A percentile compares a stretch with the other conserved stretches of the same genome.
phyloP scores from a whole-genome alignment of 2,113 vertebrate genomes.

The Siniperca chuatsi region DNA sequence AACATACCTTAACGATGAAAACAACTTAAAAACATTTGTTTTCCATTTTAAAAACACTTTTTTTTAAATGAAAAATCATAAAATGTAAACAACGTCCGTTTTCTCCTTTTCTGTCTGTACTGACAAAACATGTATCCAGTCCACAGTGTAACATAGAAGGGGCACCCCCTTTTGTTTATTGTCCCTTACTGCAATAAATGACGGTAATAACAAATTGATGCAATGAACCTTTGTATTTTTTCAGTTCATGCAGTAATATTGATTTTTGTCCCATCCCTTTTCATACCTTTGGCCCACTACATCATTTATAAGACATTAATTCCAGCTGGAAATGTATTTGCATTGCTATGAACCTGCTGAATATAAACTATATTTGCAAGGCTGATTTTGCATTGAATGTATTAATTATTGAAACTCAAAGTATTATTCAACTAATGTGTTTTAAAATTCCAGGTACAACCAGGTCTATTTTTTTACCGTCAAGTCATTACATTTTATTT shows the following conservation, averaged over 20 bases:
- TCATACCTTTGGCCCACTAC: background rate
- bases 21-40: background rate
- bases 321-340: background rate
- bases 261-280: background rate
- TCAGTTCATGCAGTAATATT: background rate
- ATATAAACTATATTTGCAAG: background rate
- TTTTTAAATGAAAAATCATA: background rate
- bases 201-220: background rate
- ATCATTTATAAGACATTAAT: background rate
- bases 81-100: background rate
- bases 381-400: background rate
- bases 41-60: background rate
- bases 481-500: background rate
- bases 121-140: background rate
- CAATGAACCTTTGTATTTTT: background rate
- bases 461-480: background rate
- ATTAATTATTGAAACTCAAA: background rate
- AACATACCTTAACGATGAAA: background rate
- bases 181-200: conserved; percentile 1
- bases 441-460: background rate
- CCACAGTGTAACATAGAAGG: background rate
- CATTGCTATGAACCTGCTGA: background rate
- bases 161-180: conserved; percentile 35
- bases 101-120: background rate
- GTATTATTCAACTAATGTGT: background rate